A percentile compares a stretch with the other conserved stretches of the same genome.
These are phyloP conservation scores for Hypocryptadius cinnamomeus DNA, from an alignment of 2,113 vertebrate genomes.

Conservation along the genomic window DNA sequence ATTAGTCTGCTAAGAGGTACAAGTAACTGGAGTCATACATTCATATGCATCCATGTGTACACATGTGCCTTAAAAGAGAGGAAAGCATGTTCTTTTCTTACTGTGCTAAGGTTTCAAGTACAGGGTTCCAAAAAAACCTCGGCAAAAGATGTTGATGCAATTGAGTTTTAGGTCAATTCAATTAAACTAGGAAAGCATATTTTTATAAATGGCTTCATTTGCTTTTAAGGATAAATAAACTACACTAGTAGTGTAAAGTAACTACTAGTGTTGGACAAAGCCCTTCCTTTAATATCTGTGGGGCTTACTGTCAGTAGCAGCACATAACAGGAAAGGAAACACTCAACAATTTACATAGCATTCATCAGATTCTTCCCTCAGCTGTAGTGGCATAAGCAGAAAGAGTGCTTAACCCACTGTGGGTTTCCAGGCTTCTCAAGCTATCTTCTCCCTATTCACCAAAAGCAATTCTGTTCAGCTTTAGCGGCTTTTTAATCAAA, in stretches of 20 bases:
- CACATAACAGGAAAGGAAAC: background rate
- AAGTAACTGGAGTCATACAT: background rate
- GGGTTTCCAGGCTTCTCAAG: background rate
- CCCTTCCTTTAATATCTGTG: background rate
- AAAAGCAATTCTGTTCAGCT: background rate
- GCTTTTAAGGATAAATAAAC: conserved; percentile 4
- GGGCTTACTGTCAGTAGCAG: conserved; percentile 9
- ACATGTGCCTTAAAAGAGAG: background rate
- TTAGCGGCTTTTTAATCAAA: conserved; percentile 52
- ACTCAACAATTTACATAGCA: background rate
- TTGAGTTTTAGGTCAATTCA: background rate
- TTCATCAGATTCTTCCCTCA: background rate
- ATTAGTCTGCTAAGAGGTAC: background rate
- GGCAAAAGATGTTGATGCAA: background rate
- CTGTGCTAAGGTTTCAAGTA: background rate
- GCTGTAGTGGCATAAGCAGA: background rate
- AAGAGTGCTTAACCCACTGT: background rate
- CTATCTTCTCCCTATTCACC: background rate
- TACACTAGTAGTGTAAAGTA: background rate
- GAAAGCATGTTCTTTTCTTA: background rate
- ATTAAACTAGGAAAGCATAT: background rate
- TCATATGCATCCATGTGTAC: background rate
- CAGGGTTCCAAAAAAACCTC: background rate
- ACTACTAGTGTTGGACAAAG: background rate
- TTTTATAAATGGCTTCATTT: conserved; percentile 15